Percentiles rank a stretch among this genome's conserved stretches.
Evolutionary conservation across 1,140 invertebrate species (phyloP).

Genomic region (Leptopilina boulardi): DNA sequence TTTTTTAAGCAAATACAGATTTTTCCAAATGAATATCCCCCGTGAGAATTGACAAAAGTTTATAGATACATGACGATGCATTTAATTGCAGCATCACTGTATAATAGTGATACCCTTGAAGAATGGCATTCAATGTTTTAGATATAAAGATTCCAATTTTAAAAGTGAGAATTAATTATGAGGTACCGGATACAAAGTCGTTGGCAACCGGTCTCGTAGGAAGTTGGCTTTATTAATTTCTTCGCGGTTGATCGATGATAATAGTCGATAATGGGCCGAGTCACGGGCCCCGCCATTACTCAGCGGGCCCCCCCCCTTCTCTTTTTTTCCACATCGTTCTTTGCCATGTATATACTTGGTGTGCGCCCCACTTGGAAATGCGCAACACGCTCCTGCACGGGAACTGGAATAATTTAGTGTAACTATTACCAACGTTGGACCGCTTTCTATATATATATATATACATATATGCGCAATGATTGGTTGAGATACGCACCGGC

Average conservation of each 20-base stretch:
- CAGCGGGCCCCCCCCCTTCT: constrained; percentile 31
- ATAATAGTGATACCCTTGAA: constrained; percentile 36
- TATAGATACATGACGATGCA: no score
- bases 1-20: no score
- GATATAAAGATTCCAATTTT: constrained; percentile 48
- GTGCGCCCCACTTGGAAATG: constrained; percentile 49
- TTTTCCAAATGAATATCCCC: no score
- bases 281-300: constrained; percentile 48
- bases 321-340: constrained; percentile 42
- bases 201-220: constrained; percentile 47
- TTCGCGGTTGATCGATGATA: constrained; percentile 52
- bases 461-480: constrained; percentile 39
- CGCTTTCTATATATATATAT: constrained; percentile 36
- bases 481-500: constrained; percentile 47
- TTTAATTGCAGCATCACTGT: no score
- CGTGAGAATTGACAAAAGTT: no score
- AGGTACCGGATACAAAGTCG: constrained; percentile 24
- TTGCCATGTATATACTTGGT: constrained; percentile 49
- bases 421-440: constrained; percentile 44
- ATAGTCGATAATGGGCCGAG: constrained; percentile 52
- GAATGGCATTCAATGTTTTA: constrained; percentile 38
- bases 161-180: constrained; percentile 39
- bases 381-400: constrained; percentile 44
- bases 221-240: constrained; percentile 56
- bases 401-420: constrained; percentile 52